Conservation (phyloP, 2,888 invertebrate species). For the Lasioglossum marginatum region DNA sequence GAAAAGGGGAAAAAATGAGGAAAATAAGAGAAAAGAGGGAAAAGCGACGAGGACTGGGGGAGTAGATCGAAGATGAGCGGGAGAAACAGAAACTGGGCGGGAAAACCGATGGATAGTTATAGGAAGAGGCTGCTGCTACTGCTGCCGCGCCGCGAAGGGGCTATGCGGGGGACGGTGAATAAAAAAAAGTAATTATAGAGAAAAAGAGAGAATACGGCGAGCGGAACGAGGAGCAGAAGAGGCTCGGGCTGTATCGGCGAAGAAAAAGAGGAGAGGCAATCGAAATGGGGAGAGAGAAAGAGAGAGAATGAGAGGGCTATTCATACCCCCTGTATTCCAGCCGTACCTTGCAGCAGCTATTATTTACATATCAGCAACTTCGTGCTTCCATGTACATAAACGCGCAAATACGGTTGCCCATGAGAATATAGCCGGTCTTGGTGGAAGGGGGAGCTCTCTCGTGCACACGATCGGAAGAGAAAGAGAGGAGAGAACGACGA, state of each 20-base stretch:
- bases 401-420: conserved; percentile 66
- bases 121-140: background rate
- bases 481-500: background rate
- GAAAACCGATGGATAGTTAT: conserved; percentile 55
- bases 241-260: conserved; percentile 43
- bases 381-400: conserved; percentile 63
- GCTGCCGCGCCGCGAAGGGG: background rate
- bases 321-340: conserved; percentile 55
- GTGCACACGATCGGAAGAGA: background rate
- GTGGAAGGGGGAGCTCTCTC: background rate
- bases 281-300: conserved; percentile 35
- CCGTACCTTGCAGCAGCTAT: conserved; percentile 66
- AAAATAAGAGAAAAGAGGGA: conserved; percentile 13
- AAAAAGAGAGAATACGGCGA: conserved; percentile 27
- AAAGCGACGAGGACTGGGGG: background rate
- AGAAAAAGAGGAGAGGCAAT: conserved; percentile 47
- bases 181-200: conserved; percentile 46
- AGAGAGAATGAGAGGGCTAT: conserved; percentile 35
- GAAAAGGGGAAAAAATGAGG: background rate
- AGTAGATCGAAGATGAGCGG: conserved; percentile 58
- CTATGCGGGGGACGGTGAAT: conserved; percentile 5
- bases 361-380: conserved; percentile 79
- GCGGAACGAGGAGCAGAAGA: conserved; percentile 21
- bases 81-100: conserved; percentile 44
- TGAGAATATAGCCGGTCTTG: conserved; percentile 52